Percentiles rank a stretch among this genome's conserved stretches.
These are phyloP conservation scores for Miltochrista miniata DNA, from an alignment of 2,888 invertebrate genomes.

Conservation along the genomic window DNA sequence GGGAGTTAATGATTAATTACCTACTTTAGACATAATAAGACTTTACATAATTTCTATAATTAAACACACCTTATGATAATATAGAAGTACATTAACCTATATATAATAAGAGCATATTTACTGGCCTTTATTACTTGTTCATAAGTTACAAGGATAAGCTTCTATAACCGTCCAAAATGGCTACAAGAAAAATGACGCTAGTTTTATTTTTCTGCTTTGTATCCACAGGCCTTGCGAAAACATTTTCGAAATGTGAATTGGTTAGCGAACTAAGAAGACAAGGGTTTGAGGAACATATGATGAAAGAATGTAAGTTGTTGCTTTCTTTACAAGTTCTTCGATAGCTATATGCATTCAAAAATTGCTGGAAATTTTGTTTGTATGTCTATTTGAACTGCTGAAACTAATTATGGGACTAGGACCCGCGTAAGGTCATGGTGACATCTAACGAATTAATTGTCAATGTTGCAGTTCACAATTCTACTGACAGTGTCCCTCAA, in stretches of 20 bases:
- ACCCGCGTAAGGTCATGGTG: too few relatives aligned
- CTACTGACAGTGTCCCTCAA: too few relatives aligned
- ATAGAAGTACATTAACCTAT: neutral
- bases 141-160: neutral
- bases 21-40: neutral
- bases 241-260: constrained; percentile 50
- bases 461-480: too few relatives aligned
- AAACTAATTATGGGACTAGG: too few relatives aligned
- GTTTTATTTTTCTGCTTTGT: constrained; percentile 18
- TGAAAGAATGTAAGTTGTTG: constrained; percentile 55
- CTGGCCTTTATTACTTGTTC: too few relatives aligned
- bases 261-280: constrained; percentile 42
- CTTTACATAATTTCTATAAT: neutral
- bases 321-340: too few relatives aligned
- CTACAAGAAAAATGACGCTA: too few relatives aligned
- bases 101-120: neutral
- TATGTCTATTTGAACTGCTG: too few relatives aligned
- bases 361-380: too few relatives aligned
- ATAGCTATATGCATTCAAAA: too few relatives aligned
- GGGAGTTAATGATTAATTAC: neutral
- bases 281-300: constrained; percentile 46
- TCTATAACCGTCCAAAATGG: neutral
- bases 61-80: neutral
- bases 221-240: constrained; percentile 27
- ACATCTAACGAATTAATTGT: too few relatives aligned